These are phyloP conservation scores for Siniperca obscura DNA, from an alignment of 2,797 vertebrate species.

Conservation along the genomic window DNA sequence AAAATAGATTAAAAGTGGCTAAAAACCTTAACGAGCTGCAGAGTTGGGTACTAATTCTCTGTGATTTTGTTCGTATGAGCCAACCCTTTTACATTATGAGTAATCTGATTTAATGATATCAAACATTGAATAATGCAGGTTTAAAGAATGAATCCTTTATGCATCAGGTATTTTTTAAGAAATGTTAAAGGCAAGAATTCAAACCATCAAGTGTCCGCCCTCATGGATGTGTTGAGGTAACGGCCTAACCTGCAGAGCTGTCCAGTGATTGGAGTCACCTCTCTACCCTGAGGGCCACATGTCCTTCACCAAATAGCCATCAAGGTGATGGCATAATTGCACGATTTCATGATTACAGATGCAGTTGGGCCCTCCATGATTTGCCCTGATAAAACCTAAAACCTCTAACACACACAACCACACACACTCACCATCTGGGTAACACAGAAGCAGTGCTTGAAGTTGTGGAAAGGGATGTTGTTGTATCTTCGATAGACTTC, in stretches of 20 bases:
- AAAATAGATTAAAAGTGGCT: too few relatives aligned
- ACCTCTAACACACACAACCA: not conserved
- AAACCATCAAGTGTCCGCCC: not conserved
- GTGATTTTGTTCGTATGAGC: not conserved
- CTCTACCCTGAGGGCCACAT: not conserved
- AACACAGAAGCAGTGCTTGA: slow-evolving; percentile 90
- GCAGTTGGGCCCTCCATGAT: slow-evolving; percentile 6
- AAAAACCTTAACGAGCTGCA: too few relatives aligned
- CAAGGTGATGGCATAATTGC: slow-evolving; percentile 20
- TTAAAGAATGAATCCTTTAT: not conserved
- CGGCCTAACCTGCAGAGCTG: not conserved
- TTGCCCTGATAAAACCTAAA: not conserved
- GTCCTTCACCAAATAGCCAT: slow-evolving; percentile 34
- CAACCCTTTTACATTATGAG: not conserved
- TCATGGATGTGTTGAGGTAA: not conserved
- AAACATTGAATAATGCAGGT: not conserved
- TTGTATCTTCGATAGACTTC: slow-evolving; percentile 86
- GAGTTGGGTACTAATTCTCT: not conserved
- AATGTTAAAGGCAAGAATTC: not conserved
- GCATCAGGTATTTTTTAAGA: not conserved
- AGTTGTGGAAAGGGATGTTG: slow-evolving; percentile 90
- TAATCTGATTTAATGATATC: not conserved
- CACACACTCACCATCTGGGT: slow-evolving; percentile 86
- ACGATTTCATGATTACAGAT: slow-evolving; percentile 30
- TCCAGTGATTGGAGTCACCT: slow-evolving; percentile 11